Evolutionary conservation across 2,888 invertebrate species (phyloP).

Genomic region (Trachelus tabidus): DNA sequence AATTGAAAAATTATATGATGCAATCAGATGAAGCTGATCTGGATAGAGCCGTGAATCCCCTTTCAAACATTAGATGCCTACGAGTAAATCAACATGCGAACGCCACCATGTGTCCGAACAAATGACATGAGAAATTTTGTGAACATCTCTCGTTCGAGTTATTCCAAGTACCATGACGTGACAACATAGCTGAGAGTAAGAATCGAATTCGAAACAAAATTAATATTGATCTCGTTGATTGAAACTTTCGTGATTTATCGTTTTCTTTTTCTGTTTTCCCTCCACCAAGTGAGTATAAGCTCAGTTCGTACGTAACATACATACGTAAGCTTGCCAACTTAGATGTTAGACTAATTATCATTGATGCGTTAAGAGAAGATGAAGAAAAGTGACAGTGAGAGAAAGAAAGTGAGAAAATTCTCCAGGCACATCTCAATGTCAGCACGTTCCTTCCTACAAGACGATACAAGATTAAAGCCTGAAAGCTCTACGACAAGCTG

Average conservation of each 20-base stretch:
- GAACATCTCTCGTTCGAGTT: conserved; percentile 3
- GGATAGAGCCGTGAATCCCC: conserved; percentile 10
- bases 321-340: conserved; percentile 19
- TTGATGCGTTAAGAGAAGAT: conserved; percentile 17
- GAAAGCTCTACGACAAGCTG: conserved; percentile 14
- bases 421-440: conserved; percentile 14
- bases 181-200: conserved; percentile 14
- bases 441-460: conserved; percentile 18
- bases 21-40: conserved; percentile 1
- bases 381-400: conserved; percentile 3
- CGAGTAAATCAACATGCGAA: conserved; percentile 22
- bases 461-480: conserved; percentile 18
- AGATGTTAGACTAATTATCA: conserved; percentile 19
- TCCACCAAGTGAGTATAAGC: neutral
- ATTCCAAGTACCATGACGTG: conserved; percentile 4
- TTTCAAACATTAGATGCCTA: conserved; percentile 21
- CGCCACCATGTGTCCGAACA: conserved; percentile 22
- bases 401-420: conserved; percentile 14
- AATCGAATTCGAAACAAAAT: conserved; percentile 8
- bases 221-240: neutral
- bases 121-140: conserved; percentile 20
- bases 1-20: neutral
- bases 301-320: conserved; percentile 3
- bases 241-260: neutral
- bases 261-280: neutral